Evolutionary conservation across 2,888 invertebrate genomes (phyloP).

Genomic region (Gryllus longicercus): DNA sequence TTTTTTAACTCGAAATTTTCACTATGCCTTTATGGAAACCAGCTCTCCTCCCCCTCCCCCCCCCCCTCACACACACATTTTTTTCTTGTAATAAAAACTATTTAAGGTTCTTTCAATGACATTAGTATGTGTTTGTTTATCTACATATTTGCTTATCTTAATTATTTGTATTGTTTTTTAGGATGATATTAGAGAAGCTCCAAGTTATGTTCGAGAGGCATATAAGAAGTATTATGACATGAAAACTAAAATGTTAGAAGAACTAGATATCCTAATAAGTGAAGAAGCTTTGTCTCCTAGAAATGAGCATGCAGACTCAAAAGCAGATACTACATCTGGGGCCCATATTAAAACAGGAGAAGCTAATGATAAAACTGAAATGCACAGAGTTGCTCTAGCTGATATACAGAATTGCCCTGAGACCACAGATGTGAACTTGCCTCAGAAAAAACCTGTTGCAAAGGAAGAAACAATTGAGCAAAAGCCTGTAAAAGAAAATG

Average conservation of each 20-base stretch:
- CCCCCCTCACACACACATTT: neutral
- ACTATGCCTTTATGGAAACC: too few relatives aligned
- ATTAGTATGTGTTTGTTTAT: too few relatives aligned
- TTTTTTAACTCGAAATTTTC: too few relatives aligned
- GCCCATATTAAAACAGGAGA: neutral
- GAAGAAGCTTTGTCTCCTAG: conserved; percentile 38
- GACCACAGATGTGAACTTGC: neutral
- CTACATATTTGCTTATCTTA: conserved; percentile 27
- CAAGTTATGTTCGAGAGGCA: conserved; percentile 67
- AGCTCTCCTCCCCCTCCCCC: too few relatives aligned
- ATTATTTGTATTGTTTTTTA: conserved; percentile 43
- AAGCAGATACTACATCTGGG: neutral
- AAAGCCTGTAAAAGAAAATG: conserved; percentile 32
- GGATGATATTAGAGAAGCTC: conserved; percentile 77
- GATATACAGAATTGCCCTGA: conserved; percentile 27
- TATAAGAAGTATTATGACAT: conserved; percentile 79
- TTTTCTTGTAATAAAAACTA: conserved; percentile 6
- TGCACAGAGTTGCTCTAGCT: conserved; percentile 26
- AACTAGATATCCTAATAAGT: conserved; percentile 58
- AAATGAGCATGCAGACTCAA: conserved; percentile 39
- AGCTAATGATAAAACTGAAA: conserved; percentile 21
- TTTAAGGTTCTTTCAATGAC: too few relatives aligned
- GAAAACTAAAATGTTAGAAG: conserved; percentile 71
- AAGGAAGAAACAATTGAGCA: conserved; percentile 28
- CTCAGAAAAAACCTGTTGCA: conserved; percentile 27